phyloP scores from a whole-genome alignment of 1,140 invertebrate genomes.

The Contarinia nasturtii region DNA sequence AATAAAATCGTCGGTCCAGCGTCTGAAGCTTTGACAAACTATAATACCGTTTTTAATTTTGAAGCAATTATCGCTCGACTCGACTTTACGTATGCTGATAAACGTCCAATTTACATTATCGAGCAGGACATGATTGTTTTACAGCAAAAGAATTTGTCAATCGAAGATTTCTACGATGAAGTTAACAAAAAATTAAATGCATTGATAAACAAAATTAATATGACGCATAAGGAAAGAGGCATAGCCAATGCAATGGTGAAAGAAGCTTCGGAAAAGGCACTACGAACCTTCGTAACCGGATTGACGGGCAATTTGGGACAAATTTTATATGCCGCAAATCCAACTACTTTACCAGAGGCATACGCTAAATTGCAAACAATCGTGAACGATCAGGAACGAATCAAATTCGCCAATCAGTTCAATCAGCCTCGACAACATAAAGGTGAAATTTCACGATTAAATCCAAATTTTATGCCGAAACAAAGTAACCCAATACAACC shows the following conservation, averaged over 20 bases:
- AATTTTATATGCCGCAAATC: no score
- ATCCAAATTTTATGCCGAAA: no score
- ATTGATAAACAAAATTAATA: slow-evolving; percentile 1
- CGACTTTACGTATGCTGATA: slow-evolving; percentile 8
- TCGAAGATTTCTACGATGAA: neutral
- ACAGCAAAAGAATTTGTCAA: slow-evolving; percentile 3
- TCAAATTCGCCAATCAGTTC: no score
- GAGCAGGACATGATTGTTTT: slow-evolving; percentile 7
- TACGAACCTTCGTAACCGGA: neutral
- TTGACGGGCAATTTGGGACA: neutral
- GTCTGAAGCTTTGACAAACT: slow-evolving; percentile 7
- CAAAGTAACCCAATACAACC: no score
- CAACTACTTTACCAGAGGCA: no score
- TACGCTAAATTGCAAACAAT: no score
- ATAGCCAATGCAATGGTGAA: neutral
- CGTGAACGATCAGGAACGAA: no score
- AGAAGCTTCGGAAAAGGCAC: neutral
- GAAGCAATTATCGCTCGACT: slow-evolving; percentile 7
- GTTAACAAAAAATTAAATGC: slow-evolving; percentile 1
- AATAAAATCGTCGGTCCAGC: slow-evolving; percentile 10
- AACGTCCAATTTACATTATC: slow-evolving; percentile 7
- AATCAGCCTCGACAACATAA: no score
- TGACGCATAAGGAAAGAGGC: neutral
- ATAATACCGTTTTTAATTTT: slow-evolving; percentile 8
- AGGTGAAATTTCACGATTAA: no score